A percentile compares a stretch with the other conserved stretches of the same genome.
These are phyloP conservation scores for Sander lucioperca DNA, from an alignment of 2,113 vertebrate species.

Conservation along the genomic window DNA sequence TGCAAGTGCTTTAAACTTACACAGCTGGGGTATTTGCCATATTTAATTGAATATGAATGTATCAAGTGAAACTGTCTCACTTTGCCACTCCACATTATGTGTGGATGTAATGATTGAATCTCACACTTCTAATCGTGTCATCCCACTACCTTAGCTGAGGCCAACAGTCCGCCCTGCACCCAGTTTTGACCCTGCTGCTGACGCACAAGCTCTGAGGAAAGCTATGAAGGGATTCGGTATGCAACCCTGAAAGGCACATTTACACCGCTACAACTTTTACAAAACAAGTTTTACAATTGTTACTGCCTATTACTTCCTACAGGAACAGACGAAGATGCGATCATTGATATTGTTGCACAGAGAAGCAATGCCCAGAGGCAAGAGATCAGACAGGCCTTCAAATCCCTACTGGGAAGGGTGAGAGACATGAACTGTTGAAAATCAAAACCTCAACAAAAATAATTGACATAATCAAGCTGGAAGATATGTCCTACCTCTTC, in stretches of 20 bases:
- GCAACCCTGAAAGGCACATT: constrained; percentile 21
- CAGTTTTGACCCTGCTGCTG: constrained; percentile 88
- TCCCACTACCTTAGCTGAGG: constrained; percentile 81
- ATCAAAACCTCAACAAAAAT: neutral
- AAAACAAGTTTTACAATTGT: constrained; percentile 2
- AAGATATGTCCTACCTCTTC: neutral
- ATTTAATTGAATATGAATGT: neutral
- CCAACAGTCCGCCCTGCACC: constrained; percentile 84
- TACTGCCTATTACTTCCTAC: constrained; percentile 10
- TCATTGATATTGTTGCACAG: constrained; percentile 90
- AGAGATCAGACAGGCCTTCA: constrained; percentile 92
- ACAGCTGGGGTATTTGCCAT: neutral
- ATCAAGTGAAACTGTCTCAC: neutral
- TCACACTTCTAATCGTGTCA: constrained; percentile 3
- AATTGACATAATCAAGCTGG: neutral
- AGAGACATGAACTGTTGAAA: constrained; percentile 30
- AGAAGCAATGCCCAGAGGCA: constrained; percentile 94
- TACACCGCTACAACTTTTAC: neutral
- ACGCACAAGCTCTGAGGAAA: constrained; percentile 93
- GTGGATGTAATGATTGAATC: neutral
- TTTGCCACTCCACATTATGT: neutral
- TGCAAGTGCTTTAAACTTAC: constrained; percentile 20
- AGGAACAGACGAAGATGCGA: constrained; percentile 94
- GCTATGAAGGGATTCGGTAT: constrained; percentile 98
- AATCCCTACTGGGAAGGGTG: constrained; percentile 95